Evolutionary conservation across 2,888 invertebrate species (phyloP), one percentile per base, ranked within the genome.

Genomic region (Drosophila neoperkinsi): DNA sequence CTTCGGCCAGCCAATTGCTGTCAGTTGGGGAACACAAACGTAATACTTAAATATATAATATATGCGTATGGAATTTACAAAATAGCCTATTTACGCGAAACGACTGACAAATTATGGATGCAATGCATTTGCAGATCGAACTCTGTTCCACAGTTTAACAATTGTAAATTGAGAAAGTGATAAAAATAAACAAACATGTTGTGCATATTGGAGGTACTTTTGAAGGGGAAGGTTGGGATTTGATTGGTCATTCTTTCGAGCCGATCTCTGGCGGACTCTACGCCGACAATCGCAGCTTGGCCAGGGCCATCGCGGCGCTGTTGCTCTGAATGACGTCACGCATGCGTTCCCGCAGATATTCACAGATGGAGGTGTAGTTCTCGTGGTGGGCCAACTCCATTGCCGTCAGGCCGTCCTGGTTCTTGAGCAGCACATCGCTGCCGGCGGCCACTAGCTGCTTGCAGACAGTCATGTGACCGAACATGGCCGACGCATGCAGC

Each of bases 401-500:
- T 25, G 97, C 94, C 1, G 96, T 96, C 59, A 95, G 94, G 4
- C 96, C 96, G 70, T 96, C 97, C 93, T 96, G 96, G 92, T 97
- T 97, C 91, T 95, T 94, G 74, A 96, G 91, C 75, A 94, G 94
- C 53, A 96, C 94, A 94, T 96, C 95, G 58, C 96, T 95, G 51
- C 96, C 96, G 77, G 96, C 95, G 64, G 95, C 95, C 55, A 97
- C 94, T 50, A 98, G 94, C 91, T 96, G 95, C 90, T 96, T 96
- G 66, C 96, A 96, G 58, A 97, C 96, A 4, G 96, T 94, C 92
- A 97, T 94, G 91, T 97, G 97, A 0, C 98, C 98, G 93, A 97
- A 97, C 94, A 98, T 95, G 43, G 97, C 96, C 4, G 98, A 98
- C 56, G 98, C 98, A 94, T 98, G 98, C 57, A 99, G 94, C 1